Conservation (phyloP, 2,113 vertebrate genomes). For the Ancistrus triradiatus region DNA sequence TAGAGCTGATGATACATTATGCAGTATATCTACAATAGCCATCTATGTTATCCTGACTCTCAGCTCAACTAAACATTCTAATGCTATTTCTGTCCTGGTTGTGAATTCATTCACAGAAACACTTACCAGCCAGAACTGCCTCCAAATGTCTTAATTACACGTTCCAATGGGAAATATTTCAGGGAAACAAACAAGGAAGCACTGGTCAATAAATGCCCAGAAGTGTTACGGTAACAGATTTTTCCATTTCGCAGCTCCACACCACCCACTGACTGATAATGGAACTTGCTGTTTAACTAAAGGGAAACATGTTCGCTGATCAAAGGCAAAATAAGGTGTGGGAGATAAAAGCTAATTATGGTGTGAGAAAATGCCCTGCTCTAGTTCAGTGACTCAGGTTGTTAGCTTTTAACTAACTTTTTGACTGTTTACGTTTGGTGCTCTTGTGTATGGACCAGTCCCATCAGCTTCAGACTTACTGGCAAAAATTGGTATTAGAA, state of each 20-base stretch:
- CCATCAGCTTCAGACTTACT: too few species aligned
- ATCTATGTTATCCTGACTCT: too few species aligned
- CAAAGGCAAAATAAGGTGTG: slow-evolving; percentile 25
- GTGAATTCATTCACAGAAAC: slow-evolving; percentile 6
- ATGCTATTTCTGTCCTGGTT: slow-evolving; percentile 21
- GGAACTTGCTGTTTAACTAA: slow-evolving; percentile 13
- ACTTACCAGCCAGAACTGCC: slow-evolving; percentile 6
- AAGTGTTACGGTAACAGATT: slow-evolving; percentile 16
- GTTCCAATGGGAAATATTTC: neutral
- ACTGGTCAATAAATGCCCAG: slow-evolving; percentile 19
- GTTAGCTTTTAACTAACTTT: slow-evolving; percentile 44
- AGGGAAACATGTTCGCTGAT: slow-evolving; percentile 28
- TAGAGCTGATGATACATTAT: too few species aligned
- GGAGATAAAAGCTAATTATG: slow-evolving; percentile 45
- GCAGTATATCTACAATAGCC: too few species aligned
- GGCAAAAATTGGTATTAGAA: too few species aligned
- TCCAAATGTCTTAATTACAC: slow-evolving; percentile 1
- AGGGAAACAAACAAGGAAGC: slow-evolving; percentile 13
- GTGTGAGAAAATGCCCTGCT: slow-evolving; percentile 38
- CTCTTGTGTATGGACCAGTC: neutral
- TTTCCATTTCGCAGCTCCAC: slow-evolving; percentile 7
- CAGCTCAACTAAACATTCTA: too few species aligned
- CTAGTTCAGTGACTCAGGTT: slow-evolving; percentile 38
- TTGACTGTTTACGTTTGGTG: slow-evolving; percentile 40
- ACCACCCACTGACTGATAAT: slow-evolving; percentile 30